Evolutionary conservation across 2,113 vertebrate species (phyloP).

Genomic region (Pyrgilauda ruficollis): DNA sequence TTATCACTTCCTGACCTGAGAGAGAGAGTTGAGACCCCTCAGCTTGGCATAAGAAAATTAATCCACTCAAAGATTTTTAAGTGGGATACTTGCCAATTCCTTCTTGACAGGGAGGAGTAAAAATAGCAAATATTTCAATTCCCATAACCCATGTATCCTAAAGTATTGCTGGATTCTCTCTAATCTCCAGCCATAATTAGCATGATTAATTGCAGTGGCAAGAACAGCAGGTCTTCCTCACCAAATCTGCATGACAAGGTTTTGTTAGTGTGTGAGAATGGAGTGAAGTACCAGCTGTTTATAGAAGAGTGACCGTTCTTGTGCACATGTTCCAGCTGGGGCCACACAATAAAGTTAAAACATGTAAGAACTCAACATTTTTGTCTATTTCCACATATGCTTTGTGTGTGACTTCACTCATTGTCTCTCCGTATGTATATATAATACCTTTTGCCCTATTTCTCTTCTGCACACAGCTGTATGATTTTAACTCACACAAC

Average conservation of each 20-base stretch:
- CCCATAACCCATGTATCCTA: neutral
- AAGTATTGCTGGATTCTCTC: neutral
- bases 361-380: neutral
- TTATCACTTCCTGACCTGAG: neutral
- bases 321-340: slow-evolving; percentile 8
- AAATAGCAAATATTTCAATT: neutral
- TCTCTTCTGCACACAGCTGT: neutral
- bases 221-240: slow-evolving; percentile 22
- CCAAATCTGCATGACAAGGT: neutral
- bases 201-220: neutral
- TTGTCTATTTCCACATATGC: neutral
- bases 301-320: neutral
- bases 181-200: neutral
- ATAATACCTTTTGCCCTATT: neutral
- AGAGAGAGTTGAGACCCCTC: neutral
- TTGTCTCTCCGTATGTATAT: neutral
- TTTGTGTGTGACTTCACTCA: slow-evolving; percentile 20
- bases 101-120: neutral
- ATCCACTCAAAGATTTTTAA: neutral
- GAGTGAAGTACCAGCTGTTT: neutral
- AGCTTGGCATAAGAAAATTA: neutral
- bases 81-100: neutral
- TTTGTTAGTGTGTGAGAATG: neutral
- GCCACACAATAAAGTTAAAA: slow-evolving; percentile 1
- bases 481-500: neutral